phyloP scores from a whole-genome alignment of 2,113 vertebrate genomes.

The Tricholaema leucomelas region DNA sequence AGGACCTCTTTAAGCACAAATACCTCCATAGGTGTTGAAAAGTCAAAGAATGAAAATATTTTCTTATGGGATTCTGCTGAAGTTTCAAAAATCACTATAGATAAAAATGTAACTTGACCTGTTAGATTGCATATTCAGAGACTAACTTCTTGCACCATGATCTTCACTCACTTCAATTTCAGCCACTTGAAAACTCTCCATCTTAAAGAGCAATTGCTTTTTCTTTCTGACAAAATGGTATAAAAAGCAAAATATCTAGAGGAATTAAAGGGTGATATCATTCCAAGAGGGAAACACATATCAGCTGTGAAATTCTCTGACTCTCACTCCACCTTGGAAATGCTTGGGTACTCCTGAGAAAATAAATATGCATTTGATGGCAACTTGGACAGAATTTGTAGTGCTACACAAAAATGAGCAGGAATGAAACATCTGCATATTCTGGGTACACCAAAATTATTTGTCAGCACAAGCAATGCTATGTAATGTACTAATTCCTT shows the following conservation, averaged over 20 bases:
- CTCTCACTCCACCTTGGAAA: slow-evolving; percentile 77
- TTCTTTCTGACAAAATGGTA: slow-evolving; percentile 3
- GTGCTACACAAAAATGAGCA: slow-evolving; percentile 15
- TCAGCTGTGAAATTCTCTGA: slow-evolving; percentile 61
- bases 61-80: not conserved
- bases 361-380: slow-evolving; percentile 72
- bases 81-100: not conserved
- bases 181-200: not conserved
- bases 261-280: slow-evolving; percentile 76
- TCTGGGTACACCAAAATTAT: slow-evolving; percentile 53
- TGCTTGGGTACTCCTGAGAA: slow-evolving; percentile 70
- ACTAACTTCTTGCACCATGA: not conserved
- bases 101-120: not conserved
- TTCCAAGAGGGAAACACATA: slow-evolving; percentile 70
- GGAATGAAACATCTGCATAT: slow-evolving; percentile 59
- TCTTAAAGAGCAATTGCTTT: not conserved
- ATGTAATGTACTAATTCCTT: slow-evolving; percentile 1
- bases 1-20: not conserved
- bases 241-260: slow-evolving; percentile 70
- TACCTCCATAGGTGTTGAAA: not conserved
- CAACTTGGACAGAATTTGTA: slow-evolving; percentile 58
- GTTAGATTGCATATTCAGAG: not conserved
- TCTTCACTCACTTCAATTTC: not conserved
- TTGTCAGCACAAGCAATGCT: slow-evolving; percentile 45
- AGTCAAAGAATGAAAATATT: not conserved